Evolutionary conservation across 1,140 invertebrate species (phyloP), one percentile per base, ranked within the genome.

Genomic region (Vanessa atalanta): DNA sequence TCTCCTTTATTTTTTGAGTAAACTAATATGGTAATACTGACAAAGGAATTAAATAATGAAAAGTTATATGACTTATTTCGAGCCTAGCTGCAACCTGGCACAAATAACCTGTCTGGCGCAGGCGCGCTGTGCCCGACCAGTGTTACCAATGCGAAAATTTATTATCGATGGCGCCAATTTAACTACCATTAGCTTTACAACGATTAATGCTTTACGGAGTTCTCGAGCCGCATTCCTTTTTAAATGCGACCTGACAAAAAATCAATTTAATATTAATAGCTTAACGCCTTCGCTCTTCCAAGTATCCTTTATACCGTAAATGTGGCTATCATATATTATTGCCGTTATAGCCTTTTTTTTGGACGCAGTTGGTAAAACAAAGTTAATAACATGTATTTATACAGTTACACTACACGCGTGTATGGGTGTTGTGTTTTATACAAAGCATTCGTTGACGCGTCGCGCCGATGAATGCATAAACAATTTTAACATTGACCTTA

Each of bases 61-160:
- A 81, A 79, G 81, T 79, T 80, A 84, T 85, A 83, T 79, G 85
- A 87, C 84, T 85, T 79, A 83, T 85, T 85, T 83, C 77, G 73
- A 83, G 80, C 79, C 76, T 81, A 87, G 84, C 20, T 23, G 16
- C 81, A 79, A 83, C 81, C 84, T 84, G 79, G 80, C 80, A 83
- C 80, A 79, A 77, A 86, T 79, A 84, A 80, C 79, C 79, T 77
- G 83, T 85, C 80, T 78, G 81, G 73, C 77, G 79, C 67, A 66
- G 63, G 60, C 76, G 65, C 70, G 71, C 68, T 60, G 70, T 55
- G 37, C 53, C 66, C 65, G 72, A 43, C 60, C 79, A 75, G 78
- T 79, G 75, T 82, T 80, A 76, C 80, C 79, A 81, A 78, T 79
- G 79, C 77, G 79, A 82, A 83, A 83, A 85, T 87, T 86, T 88